phyloP scores from a whole-genome alignment of 2,797 vertebrate species.

The Bovichtus diacanthus region DNA sequence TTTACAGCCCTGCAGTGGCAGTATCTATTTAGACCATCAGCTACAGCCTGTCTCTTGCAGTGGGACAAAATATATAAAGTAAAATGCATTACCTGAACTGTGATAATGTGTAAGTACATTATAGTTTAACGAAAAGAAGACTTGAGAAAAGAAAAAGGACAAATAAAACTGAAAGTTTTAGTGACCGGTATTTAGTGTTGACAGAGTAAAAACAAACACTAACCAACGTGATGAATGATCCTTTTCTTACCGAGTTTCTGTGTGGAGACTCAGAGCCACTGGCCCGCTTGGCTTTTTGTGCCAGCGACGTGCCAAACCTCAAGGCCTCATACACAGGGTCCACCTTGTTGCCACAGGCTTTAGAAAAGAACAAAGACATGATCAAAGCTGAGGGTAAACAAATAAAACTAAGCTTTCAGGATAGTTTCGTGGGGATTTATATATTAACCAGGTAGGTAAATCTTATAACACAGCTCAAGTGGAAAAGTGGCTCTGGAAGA shows the following conservation, averaged over 20 bases:
- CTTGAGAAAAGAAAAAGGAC: neutral
- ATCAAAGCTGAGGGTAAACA: conserved; percentile 30
- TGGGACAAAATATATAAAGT: conserved; percentile 39
- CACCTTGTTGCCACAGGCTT: conserved; percentile 98
- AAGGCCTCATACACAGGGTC: conserved; percentile 98
- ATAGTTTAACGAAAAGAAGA: neutral
- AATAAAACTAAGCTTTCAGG: neutral
- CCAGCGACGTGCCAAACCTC: conserved; percentile 96
- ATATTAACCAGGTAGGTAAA: conserved; percentile 8
- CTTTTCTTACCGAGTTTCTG: conserved; percentile 91
- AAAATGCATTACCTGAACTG: conserved; percentile 8
- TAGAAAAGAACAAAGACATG: conserved; percentile 17
- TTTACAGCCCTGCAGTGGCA: conserved; percentile 69
- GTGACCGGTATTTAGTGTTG: neutral
- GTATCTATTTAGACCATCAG: conserved; percentile 79
- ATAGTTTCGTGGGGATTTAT: conserved; percentile 1
- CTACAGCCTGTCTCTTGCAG: conserved; percentile 41
- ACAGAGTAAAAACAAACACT: conserved; percentile 4
- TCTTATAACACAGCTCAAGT: conserved; percentile 22
- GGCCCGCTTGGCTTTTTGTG: conserved; percentile 94
- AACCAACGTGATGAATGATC: neutral
- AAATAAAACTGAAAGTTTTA: neutral
- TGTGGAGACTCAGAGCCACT: conserved; percentile 94
- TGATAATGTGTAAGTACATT: neutral
- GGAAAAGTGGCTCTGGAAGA: conserved; percentile 5